Percentiles rank a stretch among this genome's conserved stretches.
Evolutionary conservation across 2,888 invertebrate species (phyloP).

Genomic region (Abrostola tripartita): DNA sequence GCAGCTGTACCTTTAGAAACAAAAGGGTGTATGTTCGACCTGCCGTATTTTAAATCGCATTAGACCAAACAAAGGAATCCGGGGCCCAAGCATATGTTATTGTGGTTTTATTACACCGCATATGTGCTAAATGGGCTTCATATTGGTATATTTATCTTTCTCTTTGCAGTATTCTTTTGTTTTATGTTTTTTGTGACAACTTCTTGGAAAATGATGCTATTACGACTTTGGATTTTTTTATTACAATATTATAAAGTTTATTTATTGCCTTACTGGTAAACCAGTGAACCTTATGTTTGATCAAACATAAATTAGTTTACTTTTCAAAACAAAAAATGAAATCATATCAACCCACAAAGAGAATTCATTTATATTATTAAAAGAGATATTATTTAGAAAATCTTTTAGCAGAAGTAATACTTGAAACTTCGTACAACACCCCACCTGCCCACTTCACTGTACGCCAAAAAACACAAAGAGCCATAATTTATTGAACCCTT

Average conservation of each 20-base stretch:
- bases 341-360: too few relatives aligned
- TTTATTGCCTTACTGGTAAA: too few relatives aligned
- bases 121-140: constrained; percentile 51
- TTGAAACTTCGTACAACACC: neutral
- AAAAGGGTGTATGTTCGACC: constrained; percentile 30
- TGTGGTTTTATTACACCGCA: constrained; percentile 56
- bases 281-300: too few relatives aligned
- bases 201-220: constrained; percentile 8
- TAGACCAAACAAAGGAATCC: constrained; percentile 49
- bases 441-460: neutral
- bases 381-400: neutral
- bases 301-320: too few relatives aligned
- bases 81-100: constrained; percentile 33
- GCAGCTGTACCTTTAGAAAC: constrained; percentile 6
- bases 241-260: neutral
- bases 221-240: neutral
- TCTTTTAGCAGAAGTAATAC: neutral
- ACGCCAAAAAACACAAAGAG: neutral
- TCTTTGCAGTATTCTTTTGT: constrained; percentile 11
- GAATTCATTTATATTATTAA: too few relatives aligned
- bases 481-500: constrained; percentile 1
- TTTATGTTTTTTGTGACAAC: constrained; percentile 2
- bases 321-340: too few relatives aligned
- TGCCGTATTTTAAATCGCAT: constrained; percentile 54
- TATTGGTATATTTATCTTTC: constrained; percentile 54